Evolutionary conservation across 2,113 vertebrate species (phyloP).

Genomic region (Campylomormyrus numenius): DNA sequence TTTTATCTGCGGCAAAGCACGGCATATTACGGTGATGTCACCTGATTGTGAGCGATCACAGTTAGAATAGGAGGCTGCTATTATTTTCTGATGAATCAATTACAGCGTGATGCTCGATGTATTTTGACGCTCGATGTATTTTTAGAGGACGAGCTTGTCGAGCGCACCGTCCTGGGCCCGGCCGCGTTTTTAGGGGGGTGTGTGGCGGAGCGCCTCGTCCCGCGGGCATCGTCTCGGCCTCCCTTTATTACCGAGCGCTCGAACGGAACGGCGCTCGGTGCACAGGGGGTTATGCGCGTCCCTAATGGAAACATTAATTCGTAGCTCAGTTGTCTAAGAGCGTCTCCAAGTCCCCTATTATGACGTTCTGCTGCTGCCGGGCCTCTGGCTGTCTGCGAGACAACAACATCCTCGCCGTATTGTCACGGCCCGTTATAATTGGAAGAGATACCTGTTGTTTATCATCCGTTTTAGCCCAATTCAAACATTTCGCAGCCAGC

Average conservation of each 20-base stretch:
- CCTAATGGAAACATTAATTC: not conserved
- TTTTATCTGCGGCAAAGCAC: not conserved
- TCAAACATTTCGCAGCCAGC: not conserved
- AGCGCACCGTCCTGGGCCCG: not conserved
- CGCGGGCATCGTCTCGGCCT: not conserved
- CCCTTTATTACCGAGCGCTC: not conserved
- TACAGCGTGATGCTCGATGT: not conserved
- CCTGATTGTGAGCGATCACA: not conserved
- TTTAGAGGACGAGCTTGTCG: not conserved
- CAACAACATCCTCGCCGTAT: not conserved
- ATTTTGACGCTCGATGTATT: not conserved
- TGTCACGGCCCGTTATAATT: not conserved
- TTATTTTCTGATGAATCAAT: not conserved
- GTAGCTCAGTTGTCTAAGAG: not conserved
- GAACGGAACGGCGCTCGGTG: not conserved
- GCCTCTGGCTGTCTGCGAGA: not conserved
- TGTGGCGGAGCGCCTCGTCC: not conserved
- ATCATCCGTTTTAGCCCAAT: not conserved
- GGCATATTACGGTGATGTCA: not conserved
- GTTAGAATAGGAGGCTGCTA: not conserved
- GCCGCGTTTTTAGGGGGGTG: not conserved
- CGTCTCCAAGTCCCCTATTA: not conserved
- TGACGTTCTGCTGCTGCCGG: not conserved
- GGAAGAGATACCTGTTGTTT: constrained; percentile 4
- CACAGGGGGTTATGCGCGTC: not conserved